Evolutionary conservation across 1,140 invertebrate species (phyloP).

Genomic region (Drosophila asahinai): DNA sequence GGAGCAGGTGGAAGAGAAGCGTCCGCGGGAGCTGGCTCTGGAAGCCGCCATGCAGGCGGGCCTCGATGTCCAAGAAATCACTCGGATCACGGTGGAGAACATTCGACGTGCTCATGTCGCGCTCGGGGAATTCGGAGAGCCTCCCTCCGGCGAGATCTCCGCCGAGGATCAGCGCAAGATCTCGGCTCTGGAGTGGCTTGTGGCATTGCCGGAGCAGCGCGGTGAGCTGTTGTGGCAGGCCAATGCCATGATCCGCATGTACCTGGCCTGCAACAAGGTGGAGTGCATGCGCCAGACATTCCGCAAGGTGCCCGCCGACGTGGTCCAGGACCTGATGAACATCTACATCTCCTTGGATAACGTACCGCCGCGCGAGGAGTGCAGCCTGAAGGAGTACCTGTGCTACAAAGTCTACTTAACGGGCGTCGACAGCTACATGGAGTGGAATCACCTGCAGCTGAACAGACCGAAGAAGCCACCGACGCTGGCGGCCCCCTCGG

Average conservation of each 20-base stretch:
- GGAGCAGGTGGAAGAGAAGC: slow-evolving; percentile 87
- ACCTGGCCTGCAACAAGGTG: slow-evolving; percentile 89
- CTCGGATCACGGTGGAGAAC: slow-evolving; percentile 91
- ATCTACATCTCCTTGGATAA: slow-evolving; percentile 87
- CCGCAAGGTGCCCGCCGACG: slow-evolving; percentile 89
- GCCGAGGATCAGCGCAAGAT: slow-evolving; percentile 87
- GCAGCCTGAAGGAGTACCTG: slow-evolving; percentile 90
- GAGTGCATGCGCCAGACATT: slow-evolving; percentile 90
- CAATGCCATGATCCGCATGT: slow-evolving; percentile 95
- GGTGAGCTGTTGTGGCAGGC: slow-evolving; percentile 93
- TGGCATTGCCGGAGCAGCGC: slow-evolving; percentile 91
- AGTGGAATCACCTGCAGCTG: slow-evolving; percentile 95
- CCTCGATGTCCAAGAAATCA: slow-evolving; percentile 94
- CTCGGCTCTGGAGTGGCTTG: slow-evolving; percentile 94
- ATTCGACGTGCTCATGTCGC: slow-evolving; percentile 87
- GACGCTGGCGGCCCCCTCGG: slow-evolving; percentile 63
- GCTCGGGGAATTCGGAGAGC: slow-evolving; percentile 40
- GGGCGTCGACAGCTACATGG: slow-evolving; percentile 94
- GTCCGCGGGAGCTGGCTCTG: slow-evolving; percentile 86
- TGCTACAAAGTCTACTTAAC: slow-evolving; percentile 92
- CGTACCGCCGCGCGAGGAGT: slow-evolving; percentile 86
- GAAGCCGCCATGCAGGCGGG: slow-evolving; percentile 89
- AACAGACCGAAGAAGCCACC: slow-evolving; percentile 90
- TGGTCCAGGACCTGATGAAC: slow-evolving; percentile 87
- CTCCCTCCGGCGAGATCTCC: slow-evolving; percentile 58